Percentiles rank a stretch among this genome's conserved stretches.
Evolutionary conservation across 2,797 vertebrate species (phyloP).

Genomic region (Rhynchonycteris naso): DNA sequence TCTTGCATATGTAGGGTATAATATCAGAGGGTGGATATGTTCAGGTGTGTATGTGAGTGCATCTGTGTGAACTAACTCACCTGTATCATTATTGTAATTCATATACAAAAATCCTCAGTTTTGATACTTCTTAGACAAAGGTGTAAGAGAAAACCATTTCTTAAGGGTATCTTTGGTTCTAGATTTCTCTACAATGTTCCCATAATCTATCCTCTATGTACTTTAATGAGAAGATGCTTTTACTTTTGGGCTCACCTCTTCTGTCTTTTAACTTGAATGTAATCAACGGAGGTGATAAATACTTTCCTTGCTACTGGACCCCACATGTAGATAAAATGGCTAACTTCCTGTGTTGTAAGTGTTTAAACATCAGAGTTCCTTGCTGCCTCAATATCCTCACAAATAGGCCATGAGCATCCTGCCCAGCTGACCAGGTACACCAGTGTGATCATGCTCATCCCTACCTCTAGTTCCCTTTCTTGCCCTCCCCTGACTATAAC

Average conservation of each 20-base stretch:
- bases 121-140: neutral
- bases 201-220: neutral
- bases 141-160: neutral
- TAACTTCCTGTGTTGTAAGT: neutral
- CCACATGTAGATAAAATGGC: neutral
- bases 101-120: neutral
- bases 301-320: neutral
- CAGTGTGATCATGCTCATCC: neutral
- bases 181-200: neutral
- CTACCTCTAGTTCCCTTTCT: neutral
- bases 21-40: neutral
- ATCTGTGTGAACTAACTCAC: neutral
- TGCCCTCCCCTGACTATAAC: neutral
- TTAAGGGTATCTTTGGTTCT: neutral
- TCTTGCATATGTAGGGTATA: neutral
- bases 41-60: neutral
- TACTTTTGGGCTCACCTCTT: neutral
- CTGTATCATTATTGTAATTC: neutral
- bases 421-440: neutral
- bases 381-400: neutral
- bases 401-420: neutral
- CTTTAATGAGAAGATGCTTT: neutral
- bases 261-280: neutral
- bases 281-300: neutral
- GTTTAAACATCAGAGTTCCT: neutral